Percentiles rank a stretch among this genome's conserved stretches.
These are phyloP conservation scores for Scaptomyza graminum DNA, from an alignment of 1,140 invertebrate species.

Conservation along the genomic window DNA sequence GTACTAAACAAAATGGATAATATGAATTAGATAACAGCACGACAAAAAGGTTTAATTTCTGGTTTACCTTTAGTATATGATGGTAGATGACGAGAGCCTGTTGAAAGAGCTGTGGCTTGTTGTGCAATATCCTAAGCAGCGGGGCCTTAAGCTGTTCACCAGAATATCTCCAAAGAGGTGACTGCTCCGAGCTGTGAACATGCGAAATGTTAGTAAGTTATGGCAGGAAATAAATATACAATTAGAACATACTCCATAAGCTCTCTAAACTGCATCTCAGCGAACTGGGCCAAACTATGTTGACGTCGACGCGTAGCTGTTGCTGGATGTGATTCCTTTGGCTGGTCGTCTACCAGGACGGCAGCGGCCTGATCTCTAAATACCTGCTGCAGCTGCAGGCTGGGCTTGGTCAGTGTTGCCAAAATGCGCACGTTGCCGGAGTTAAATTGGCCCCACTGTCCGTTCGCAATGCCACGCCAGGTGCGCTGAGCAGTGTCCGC, in stretches of 20 bases:
- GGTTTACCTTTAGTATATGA: slow-evolving; percentile 89
- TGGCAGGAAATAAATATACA: not conserved
- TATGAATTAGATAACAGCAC: not conserved
- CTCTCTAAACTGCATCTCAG: slow-evolving; percentile 91
- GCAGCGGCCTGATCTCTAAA: slow-evolving; percentile 86
- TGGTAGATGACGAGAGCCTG: slow-evolving; percentile 90
- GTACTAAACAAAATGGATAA: slow-evolving; percentile 84
- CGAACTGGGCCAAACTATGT: slow-evolving; percentile 92
- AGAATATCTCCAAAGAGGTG: slow-evolving; percentile 93
- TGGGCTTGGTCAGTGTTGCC: slow-evolving; percentile 92
- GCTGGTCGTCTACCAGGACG: slow-evolving; percentile 33
- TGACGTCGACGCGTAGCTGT: slow-evolving; percentile 87
- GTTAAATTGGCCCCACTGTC: slow-evolving; percentile 92
- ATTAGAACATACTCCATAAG: slow-evolving; percentile 63
- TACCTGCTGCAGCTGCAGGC: slow-evolving; percentile 85
- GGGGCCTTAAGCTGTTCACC: slow-evolving; percentile 93
- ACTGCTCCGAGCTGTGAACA: slow-evolving; percentile 62
- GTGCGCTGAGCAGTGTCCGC: slow-evolving; percentile 86
- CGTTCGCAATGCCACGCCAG: slow-evolving; percentile 89
- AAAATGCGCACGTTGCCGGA: slow-evolving; percentile 94
- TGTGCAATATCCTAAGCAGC: slow-evolving; percentile 91
- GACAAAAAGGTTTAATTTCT: not conserved
- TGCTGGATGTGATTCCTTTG: slow-evolving; percentile 48
- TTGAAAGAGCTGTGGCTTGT: slow-evolving; percentile 90
- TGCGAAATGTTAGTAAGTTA: not conserved